Evolutionary conservation across 2,888 invertebrate genomes (phyloP), one percentile per base, ranked within the genome.

Genomic region (Tridacna gigas): DNA sequence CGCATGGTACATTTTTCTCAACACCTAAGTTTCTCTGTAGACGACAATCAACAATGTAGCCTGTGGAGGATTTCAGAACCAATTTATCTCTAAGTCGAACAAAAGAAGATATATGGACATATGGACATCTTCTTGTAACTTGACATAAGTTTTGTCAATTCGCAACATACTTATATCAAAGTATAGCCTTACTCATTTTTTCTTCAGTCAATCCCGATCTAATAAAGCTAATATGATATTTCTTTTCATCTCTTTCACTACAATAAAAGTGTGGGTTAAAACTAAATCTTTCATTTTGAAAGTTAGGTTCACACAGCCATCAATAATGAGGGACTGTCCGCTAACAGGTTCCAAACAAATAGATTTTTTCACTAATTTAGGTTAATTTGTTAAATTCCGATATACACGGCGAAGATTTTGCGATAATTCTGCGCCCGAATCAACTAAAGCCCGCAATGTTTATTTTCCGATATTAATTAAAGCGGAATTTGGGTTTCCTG

Each of bases 181-280:
- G 45, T 81, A 81, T 0, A 77, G 3, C 11, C 76, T 22, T 2
- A 77, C 77, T 7, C 73, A n/a, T 18, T 67, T 60, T 22, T 61
- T 18, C 12, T 22, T 25, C 3, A 77, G n/a, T 73, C 76, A 81
- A 18, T 81, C 81, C 26, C 45, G 60, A 0, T 77, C n/a, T n/a
- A n/a, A n/a, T n/a, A n/a, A n/a, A n/a, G n/a, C 81, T 61, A 81
- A 77, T n/a, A 81, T 73, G 0, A 81, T 1, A 28, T 81, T 81
- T 61, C 81, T 71, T 25, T 77, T 81, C 28, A 77, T 63, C 0
- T 65, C 51, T 5, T 63, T n/a, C 25, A 82, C 81, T 11, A 74
- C 67, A 22, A 61, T 56, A 45, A 82, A 82, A 2, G 51, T 65
- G 22, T 82, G 81, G 2, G 11, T 51, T 0, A 82, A 22, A 28